phyloP scores from a whole-genome alignment of 1,140 invertebrate species.

The Armadillidium nasatum region DNA sequence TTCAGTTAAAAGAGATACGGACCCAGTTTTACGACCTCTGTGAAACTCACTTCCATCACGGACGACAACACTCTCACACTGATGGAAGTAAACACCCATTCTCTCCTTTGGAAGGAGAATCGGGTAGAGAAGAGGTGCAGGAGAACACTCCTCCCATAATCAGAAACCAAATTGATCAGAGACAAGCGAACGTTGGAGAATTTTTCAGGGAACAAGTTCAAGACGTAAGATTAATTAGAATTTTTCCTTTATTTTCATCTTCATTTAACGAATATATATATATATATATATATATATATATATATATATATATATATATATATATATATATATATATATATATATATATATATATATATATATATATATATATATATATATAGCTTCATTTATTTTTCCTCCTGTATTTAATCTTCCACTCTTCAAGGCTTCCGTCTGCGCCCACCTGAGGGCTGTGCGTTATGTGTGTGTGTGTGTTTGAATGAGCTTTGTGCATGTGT shows the following conservation, averaged over 20 bases:
- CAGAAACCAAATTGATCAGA: conserved; percentile 75
- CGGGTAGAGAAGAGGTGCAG: not conserved
- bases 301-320: no score
- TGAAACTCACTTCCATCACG: conserved; percentile 14
- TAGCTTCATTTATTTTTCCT: no score
- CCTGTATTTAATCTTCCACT: no score
- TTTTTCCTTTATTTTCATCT: conserved; percentile 25
- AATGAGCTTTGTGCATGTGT: no score
- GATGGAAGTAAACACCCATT: not conserved
- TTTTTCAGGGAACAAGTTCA: conserved; percentile 70
- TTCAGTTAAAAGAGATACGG: conserved; percentile 42
- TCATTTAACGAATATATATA: no score
- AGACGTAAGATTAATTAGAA: conserved; percentile 36
- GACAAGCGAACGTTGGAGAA: conserved; percentile 72
- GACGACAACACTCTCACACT: not conserved
- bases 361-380: no score
- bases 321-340: no score
- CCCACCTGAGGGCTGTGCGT: no score
- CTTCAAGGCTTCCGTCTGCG: no score
- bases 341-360: no score
- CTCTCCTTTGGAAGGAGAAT: not conserved
- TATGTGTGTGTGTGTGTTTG: no score
- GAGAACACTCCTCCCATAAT: conserved; percentile 66
- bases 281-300: no score
- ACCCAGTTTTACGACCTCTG: conserved; percentile 39